Evolutionary conservation across 2,113 vertebrate genomes (phyloP).

Genomic region (Atlantisia rogersi): DNA sequence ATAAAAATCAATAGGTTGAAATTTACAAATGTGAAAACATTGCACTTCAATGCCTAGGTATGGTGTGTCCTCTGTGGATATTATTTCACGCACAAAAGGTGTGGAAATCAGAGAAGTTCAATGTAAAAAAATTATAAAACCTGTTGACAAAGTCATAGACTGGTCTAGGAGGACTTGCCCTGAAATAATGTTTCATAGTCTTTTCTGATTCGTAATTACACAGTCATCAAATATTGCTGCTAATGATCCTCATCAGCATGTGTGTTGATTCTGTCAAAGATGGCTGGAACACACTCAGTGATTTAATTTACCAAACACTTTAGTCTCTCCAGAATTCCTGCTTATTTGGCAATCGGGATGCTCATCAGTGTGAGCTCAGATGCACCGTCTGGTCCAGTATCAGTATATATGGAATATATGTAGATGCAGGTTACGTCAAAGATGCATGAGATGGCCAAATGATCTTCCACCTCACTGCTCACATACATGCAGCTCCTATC

Average conservation of each 20-base stretch:
- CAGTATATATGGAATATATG: rapidly evolving
- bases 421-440: neutral
- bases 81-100: neutral
- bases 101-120: neutral
- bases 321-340: neutral
- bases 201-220: neutral
- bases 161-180: neutral
- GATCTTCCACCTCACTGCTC: neutral
- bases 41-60: neutral
- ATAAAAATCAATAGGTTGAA: neutral
- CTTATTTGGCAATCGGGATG: neutral
- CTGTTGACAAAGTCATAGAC: neutral
- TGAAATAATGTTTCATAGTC: neutral
- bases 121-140: neutral
- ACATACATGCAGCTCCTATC: neutral
- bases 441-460: no score
- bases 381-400: neutral
- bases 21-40: neutral
- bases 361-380: neutral
- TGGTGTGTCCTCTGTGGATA: neutral
- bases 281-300: neutral
- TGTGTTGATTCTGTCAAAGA: neutral
- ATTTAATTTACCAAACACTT: neutral
- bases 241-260: neutral
- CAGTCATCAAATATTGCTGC: neutral